Percentiles rank a stretch among this genome's conserved stretches.
These are phyloP conservation scores for Hippocampus comes DNA, from an alignment of 2,113 vertebrate species.

Conservation along the genomic window DNA sequence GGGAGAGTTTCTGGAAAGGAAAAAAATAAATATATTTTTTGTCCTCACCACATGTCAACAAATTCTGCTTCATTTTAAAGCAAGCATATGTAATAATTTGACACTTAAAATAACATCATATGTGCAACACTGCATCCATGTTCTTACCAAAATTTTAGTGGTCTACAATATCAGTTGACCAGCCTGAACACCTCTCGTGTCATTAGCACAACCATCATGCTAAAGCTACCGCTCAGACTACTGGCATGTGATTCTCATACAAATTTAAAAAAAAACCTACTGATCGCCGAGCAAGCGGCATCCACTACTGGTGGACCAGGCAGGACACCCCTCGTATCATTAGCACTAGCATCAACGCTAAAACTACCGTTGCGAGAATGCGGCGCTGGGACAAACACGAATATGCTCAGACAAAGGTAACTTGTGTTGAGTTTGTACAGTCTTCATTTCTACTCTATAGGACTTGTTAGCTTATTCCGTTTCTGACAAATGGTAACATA, in stretches of 20 bases:
- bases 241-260: background rate
- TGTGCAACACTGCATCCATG: background rate
- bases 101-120: too few relatives aligned
- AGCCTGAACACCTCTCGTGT: background rate
- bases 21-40: background rate
- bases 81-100: background rate
- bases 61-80: background rate
- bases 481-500: background rate
- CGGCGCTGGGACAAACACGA: background rate
- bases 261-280: too few relatives aligned
- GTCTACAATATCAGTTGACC: background rate
- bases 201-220: background rate
- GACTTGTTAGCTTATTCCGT: background rate
- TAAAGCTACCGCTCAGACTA: background rate
- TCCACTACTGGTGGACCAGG: too few relatives aligned
- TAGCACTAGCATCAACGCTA: background rate
- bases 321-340: too few relatives aligned
- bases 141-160: background rate
- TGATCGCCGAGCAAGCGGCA: too few relatives aligned
- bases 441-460: background rate
- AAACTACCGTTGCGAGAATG: too few relatives aligned
- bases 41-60: background rate
- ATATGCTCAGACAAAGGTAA: background rate
- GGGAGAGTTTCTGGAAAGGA: slow-evolving; percentile 85
- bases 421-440: too few relatives aligned